Evolutionary conservation across 2,888 invertebrate genomes (phyloP).

Genomic region (Callosobruchus maculatus): DNA sequence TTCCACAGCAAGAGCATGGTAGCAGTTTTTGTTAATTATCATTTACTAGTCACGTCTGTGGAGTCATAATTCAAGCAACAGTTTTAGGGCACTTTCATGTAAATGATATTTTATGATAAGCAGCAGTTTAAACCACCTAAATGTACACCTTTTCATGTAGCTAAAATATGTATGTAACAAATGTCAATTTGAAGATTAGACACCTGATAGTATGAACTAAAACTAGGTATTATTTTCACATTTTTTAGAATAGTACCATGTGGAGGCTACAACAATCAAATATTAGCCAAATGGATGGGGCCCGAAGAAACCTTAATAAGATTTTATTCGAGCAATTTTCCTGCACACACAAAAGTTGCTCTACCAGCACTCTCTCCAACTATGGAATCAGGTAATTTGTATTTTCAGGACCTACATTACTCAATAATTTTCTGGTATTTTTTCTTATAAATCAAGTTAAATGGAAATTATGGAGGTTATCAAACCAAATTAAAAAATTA

Average conservation of each 20-base stretch:
- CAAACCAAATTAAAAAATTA: no score
- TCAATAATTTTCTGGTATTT: background rate
- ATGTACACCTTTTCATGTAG: no score
- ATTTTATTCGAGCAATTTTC: conserved; percentile 51
- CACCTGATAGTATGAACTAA: background rate
- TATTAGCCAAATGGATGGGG: conserved; percentile 19
- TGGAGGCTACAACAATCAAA: conserved; percentile 6
- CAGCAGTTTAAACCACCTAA: no score
- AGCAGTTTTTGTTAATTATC: background rate
- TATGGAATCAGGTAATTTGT: conserved; percentile 18
- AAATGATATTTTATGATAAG: no score
- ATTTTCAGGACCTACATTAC: background rate
- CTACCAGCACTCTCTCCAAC: conserved; percentile 65
- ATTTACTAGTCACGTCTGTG: no score
- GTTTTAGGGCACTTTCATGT: no score
- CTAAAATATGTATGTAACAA: no score
- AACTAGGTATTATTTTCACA: background rate
- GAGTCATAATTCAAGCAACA: no score
- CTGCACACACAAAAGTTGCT: conserved; percentile 71
- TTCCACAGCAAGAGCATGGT: background rate
- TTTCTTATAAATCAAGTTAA: no score
- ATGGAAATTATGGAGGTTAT: no score
- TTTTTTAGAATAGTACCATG: background rate
- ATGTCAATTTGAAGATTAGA: no score
- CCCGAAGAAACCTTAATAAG: conserved; percentile 23